A percentile compares a stretch with the other conserved stretches of the same genome.
Evolutionary conservation across 1,140 invertebrate species (phyloP).

Genomic region (Nymphalis io): DNA sequence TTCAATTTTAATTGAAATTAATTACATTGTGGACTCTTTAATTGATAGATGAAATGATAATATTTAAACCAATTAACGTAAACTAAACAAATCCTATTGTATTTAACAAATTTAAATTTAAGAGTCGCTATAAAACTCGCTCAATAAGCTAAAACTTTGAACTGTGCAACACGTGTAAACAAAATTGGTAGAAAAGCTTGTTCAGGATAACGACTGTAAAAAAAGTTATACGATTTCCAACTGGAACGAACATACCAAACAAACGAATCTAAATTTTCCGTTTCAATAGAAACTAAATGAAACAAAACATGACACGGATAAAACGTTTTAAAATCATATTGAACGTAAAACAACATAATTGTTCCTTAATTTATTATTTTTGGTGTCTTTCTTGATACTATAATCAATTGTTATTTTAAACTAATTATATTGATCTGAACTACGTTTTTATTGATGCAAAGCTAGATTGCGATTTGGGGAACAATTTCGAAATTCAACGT

Average conservation of each 20-base stretch:
- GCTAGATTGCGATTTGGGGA: too few species aligned
- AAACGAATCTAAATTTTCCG: background rate
- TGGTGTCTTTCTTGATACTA: too few species aligned
- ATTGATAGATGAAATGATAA: background rate
- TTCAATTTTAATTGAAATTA: too few species aligned
- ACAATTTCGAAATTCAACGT: too few species aligned
- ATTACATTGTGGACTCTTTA: too few species aligned
- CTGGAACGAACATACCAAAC: constrained; percentile 1
- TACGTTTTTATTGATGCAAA: too few species aligned
- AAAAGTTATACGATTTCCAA: constrained; percentile 3
- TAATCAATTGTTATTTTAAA: too few species aligned
- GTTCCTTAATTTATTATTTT: too few species aligned
- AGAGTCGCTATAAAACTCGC: constrained; percentile 1
- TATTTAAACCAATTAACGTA: background rate
- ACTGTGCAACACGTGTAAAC: constrained; percentile 7
- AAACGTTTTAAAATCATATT: too few species aligned
- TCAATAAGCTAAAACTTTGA: background rate
- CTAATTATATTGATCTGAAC: too few species aligned
- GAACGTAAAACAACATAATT: too few species aligned
- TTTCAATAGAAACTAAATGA: background rate
- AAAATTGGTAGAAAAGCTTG: constrained; percentile 11
- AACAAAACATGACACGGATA: background rate
- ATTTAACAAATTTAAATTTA: background rate
- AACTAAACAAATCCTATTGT: background rate
- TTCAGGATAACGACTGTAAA: constrained; percentile 6